A percentile compares a stretch with the other conserved stretches of the same genome.
Conservation (phyloP, 2,113 vertebrate species). For the Myanophis thanlyinensis region DNA sequence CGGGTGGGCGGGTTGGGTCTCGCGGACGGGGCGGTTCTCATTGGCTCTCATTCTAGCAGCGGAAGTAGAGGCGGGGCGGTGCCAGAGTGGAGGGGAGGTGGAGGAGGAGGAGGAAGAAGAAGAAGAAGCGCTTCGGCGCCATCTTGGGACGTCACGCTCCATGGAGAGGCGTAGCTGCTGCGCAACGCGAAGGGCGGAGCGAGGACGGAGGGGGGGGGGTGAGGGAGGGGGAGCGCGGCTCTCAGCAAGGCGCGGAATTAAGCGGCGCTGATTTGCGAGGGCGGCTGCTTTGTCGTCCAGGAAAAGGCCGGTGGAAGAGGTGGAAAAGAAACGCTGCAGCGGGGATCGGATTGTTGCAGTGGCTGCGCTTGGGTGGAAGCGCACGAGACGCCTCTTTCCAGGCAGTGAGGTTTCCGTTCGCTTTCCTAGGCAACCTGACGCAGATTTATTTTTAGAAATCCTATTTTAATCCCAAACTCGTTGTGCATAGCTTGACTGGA, state of each 20-base stretch:
- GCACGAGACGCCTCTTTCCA: not conserved
- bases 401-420: no score
- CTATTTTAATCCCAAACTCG: not conserved
- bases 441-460: not conserved
- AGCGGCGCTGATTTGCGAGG: not conserved
- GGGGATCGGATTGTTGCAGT: not conserved
- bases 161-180: not conserved
- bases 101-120: no score
- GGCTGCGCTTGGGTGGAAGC: not conserved
- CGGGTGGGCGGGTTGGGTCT: constrained; percentile 14
- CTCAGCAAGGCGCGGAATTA: not conserved
- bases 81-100: not conserved
- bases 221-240: not conserved
- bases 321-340: not conserved
- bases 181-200: not conserved
- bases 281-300: not conserved
- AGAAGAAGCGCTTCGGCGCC: not conserved
- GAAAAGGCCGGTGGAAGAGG: not conserved
- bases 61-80: not conserved
- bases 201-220: no score
- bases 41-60: not conserved
- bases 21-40: not conserved
- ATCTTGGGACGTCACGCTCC: not conserved
- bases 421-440: not conserved
- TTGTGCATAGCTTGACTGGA: not conserved